Evolutionary conservation across 1,140 invertebrate species (phyloP).

Genomic region (Lanistes nyassanus): DNA sequence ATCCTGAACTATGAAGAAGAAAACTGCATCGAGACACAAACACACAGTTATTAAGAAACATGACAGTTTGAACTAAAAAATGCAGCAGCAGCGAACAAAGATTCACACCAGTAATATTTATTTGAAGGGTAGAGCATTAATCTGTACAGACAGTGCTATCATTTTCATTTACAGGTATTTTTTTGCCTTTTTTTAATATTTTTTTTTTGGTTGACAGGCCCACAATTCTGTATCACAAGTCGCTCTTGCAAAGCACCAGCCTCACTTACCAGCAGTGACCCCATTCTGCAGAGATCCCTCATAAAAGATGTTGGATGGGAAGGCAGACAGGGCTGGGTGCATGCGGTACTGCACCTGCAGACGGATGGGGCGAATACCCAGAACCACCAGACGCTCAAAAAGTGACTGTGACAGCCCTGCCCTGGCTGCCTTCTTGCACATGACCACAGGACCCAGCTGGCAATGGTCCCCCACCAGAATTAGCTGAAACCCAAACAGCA

Average conservation of each 20-base stretch:
- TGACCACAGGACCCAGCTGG: slow-evolving; percentile 97
- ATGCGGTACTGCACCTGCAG: slow-evolving; percentile 95
- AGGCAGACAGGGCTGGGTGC: slow-evolving; percentile 93
- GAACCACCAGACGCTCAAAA: slow-evolving; percentile 95
- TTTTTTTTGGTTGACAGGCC: too few species aligned
- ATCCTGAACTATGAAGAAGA: neutral
- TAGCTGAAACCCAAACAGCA: slow-evolving; percentile 72
- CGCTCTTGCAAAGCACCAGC: too few species aligned
- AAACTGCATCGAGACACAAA: too few species aligned
- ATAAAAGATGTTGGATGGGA: slow-evolving; percentile 99
- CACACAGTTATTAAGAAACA: too few species aligned
- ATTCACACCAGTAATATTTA: too few species aligned
- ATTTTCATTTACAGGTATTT: too few species aligned
- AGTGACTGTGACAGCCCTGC: slow-evolving; percentile 97
- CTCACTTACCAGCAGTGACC: slow-evolving; percentile 82
- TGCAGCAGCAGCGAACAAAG: too few species aligned
- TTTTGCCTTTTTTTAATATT: too few species aligned
- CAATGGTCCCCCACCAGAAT: slow-evolving; percentile 99
- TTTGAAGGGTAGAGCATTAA: too few species aligned
- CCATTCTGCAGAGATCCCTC: slow-evolving; percentile 99
- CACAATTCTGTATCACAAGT: too few species aligned
- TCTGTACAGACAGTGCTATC: too few species aligned
- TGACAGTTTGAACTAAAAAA: too few species aligned
- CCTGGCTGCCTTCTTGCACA: slow-evolving; percentile 98
- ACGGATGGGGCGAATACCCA: slow-evolving; percentile 74